phyloP scores from a whole-genome alignment of 2,113 vertebrate genomes.

The Condylura cristata region DNA sequence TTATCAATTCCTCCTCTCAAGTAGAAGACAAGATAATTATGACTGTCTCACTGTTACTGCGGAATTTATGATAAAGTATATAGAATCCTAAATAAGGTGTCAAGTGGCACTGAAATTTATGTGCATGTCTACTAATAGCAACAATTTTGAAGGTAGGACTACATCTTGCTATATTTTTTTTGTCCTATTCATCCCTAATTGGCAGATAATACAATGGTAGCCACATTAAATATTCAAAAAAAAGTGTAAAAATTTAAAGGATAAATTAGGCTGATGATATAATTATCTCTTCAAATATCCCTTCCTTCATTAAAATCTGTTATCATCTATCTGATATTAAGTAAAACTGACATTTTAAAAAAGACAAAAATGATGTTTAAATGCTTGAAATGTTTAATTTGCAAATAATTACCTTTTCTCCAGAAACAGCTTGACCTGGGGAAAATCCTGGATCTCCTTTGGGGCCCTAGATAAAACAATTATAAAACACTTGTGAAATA shows the following conservation, averaged over 20 bases:
- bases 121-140: neutral
- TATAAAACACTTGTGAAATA: conserved; percentile 43
- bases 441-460: conserved; percentile 97
- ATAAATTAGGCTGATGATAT: neutral
- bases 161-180: neutral
- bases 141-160: neutral
- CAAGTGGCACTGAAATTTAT: neutral
- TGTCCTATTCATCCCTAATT: neutral
- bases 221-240: neutral
- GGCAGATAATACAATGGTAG: neutral
- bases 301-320: conserved; percentile 3
- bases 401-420: conserved; percentile 90
- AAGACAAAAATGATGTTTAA: conserved; percentile 18
- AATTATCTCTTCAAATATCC: conserved; percentile 44
- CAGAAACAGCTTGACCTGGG: conserved; percentile 90
- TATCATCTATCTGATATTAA: neutral
- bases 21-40: neutral
- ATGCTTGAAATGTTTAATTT: neutral
- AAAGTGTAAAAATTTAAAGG: neutral
- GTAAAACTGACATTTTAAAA: conserved; percentile 7
- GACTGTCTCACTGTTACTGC: neutral
- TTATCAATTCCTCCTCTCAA: neutral
- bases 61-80: neutral
- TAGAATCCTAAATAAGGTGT: neutral
- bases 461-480: conserved; percentile 86